Evolutionary conservation across 2,113 vertebrate species (phyloP).

Genomic region (Amblyopsis rosae): DNA sequence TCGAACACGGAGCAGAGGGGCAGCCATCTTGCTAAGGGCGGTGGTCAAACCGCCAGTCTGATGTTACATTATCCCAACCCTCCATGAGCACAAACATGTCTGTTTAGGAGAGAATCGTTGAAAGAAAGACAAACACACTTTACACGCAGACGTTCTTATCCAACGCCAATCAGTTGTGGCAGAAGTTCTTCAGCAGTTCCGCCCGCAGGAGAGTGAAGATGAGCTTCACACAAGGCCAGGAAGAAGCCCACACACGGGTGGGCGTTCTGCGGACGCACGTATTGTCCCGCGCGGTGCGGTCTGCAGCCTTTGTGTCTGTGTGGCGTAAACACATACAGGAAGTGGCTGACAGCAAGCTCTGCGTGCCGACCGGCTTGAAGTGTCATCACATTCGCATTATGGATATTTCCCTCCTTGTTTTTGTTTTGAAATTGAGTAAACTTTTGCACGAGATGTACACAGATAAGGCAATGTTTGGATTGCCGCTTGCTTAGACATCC

Average conservation of each 20-base stretch:
- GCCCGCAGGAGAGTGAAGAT: background rate
- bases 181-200: constrained; percentile 9
- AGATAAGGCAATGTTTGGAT: constrained; percentile 76
- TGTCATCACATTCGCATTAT: constrained; percentile 71
- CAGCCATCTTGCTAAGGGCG: no score
- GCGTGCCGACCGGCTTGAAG: constrained; percentile 71
- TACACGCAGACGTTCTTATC: no score
- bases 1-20: no score
- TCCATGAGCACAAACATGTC: no score
- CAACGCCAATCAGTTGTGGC: no score
- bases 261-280: background rate
- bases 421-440: constrained; percentile 79
- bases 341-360: constrained; percentile 67
- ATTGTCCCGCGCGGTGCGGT: constrained; percentile 30
- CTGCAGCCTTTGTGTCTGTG: constrained; percentile 61
- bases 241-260: constrained; percentile 20
- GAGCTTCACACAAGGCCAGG: constrained; percentile 3
- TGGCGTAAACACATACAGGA: constrained; percentile 73
- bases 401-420: constrained; percentile 68
- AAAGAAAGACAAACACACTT: no score
- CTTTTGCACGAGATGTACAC: constrained; percentile 75
- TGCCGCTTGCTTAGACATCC: constrained; percentile 72
- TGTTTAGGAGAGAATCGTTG: no score
- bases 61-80: no score
- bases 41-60: no score